These are phyloP conservation scores for Entosphenus tridentatus DNA, from an alignment of 2,113 vertebrate species.

Conservation along the genomic window DNA sequence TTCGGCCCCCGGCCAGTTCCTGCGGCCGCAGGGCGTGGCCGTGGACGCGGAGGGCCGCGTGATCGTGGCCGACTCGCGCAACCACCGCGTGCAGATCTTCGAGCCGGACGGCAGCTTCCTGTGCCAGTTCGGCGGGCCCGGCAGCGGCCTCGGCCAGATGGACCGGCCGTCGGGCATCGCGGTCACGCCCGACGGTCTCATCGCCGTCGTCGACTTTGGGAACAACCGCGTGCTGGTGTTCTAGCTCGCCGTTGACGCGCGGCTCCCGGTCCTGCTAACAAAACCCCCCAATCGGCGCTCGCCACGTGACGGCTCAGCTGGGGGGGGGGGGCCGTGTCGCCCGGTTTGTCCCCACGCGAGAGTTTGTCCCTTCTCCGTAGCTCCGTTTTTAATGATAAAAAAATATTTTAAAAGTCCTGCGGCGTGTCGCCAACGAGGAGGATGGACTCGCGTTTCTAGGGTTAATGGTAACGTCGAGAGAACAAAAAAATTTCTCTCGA, in stretches of 20 bases:
- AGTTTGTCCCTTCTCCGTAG: too few species aligned
- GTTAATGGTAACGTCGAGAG: too few species aligned
- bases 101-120: neutral
- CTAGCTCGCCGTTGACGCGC: neutral
- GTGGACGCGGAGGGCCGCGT: neutral
- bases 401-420: too few species aligned
- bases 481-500: too few species aligned
- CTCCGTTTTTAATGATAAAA: too few species aligned
- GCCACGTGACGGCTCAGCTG: too few species aligned
- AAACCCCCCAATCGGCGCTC: too few species aligned
- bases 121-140: neutral
- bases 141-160: neutral
- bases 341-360: too few species aligned
- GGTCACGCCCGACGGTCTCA: neutral
- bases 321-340: too few species aligned
- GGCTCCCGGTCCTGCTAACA: too few species aligned
- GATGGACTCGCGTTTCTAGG: too few species aligned
- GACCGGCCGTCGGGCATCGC: constrained; percentile 3
- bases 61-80: constrained; percentile 1
- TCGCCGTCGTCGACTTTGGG: neutral
- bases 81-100: constrained; percentile 1
- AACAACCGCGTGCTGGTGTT: neutral
- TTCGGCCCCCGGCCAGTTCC: neutral
- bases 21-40: neutral
- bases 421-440: too few species aligned